Base-by-base conservation (phyloP, 2,888 invertebrate genomes). In the Zaprionus lineosus region DNA sequence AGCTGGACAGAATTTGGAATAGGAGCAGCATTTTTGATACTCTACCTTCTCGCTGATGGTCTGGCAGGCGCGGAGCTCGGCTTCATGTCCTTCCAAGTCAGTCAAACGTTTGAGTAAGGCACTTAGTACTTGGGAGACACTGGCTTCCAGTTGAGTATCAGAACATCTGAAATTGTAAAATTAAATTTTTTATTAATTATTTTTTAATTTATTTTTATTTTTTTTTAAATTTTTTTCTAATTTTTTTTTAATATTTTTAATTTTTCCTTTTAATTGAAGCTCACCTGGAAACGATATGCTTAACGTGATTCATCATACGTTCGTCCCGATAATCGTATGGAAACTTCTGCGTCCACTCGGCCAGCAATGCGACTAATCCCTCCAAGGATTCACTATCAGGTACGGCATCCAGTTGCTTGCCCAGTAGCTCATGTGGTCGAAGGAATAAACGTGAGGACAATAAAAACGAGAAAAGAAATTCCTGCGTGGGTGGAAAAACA, bases 31-130 rank as follows among this genome's bases (percentile, higher is more conserved):
- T n/a, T n/a, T n/a, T 19, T 19, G 19, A 19, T 3, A 3, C 8
- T 28, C 69, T 77, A 89, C 89, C 86, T 88, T 88, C 43, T 89
- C 88, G 53, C 67, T 82, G 72, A 74, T 84, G 60, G 81, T 83
- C 83, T 90, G 90, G 77, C 89, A 89, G 76, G 90, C 88, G 74
- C 90, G 88, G 64, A 90, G 77, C 75, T 90, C 88, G 79, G 88
- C 88, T 79, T 90, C 90, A 69, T 90, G 90, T 84, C 83, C 86
- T 81, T 90, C 90, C 86, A 90, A 88, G 86, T 90, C 90, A 87
- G 90, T 90, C 89, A 90, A 85, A 77, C 89, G 89, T 84, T 89
- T 89, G 85, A 90, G 88, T 90, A 90, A 90, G 90, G 90, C 90
- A 90, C 90, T 90, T 87, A 90, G 84, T 87, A 89, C 87, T 88